Conservation (phyloP, 2,888 invertebrate genomes). For the Eupithecia abbreviata region DNA sequence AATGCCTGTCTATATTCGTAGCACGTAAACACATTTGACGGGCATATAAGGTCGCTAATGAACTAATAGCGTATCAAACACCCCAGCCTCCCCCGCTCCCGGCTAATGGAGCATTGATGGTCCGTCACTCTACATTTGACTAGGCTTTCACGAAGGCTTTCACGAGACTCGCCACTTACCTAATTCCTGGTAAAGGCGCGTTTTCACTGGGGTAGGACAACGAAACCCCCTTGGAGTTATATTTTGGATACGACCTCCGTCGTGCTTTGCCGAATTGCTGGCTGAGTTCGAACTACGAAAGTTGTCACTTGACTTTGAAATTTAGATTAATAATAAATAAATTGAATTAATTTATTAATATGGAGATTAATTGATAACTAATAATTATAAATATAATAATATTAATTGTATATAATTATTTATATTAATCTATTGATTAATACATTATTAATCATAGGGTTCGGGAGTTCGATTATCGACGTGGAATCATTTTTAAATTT, state of each 20-base stretch:
- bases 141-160: conserved; percentile 69
- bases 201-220: conserved; percentile 6
- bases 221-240: too few relatives aligned
- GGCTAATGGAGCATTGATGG: conserved; percentile 80
- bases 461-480: neutral
- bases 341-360: too few relatives aligned
- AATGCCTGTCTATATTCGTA: conserved; percentile 21
- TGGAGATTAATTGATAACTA: too few relatives aligned
- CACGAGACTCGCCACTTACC: conserved; percentile 65
- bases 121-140: conserved; percentile 82
- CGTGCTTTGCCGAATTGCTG: neutral
- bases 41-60: conserved; percentile 73
- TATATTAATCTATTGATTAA: too few relatives aligned
- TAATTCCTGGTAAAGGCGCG: conserved; percentile 54
- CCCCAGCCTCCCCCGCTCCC: conserved; percentile 57
- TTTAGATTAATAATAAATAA: too few relatives aligned
- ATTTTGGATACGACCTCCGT: neutral
- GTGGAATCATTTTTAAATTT: neutral
- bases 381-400: too few relatives aligned
- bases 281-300: too few relatives aligned
- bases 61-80: conserved; percentile 81
- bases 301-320: too few relatives aligned
- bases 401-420: too few relatives aligned
- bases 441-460: too few relatives aligned
- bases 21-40: conserved; percentile 52